phyloP scores from a whole-genome alignment of 2,797 vertebrate genomes.

The Varecia variegata region DNA sequence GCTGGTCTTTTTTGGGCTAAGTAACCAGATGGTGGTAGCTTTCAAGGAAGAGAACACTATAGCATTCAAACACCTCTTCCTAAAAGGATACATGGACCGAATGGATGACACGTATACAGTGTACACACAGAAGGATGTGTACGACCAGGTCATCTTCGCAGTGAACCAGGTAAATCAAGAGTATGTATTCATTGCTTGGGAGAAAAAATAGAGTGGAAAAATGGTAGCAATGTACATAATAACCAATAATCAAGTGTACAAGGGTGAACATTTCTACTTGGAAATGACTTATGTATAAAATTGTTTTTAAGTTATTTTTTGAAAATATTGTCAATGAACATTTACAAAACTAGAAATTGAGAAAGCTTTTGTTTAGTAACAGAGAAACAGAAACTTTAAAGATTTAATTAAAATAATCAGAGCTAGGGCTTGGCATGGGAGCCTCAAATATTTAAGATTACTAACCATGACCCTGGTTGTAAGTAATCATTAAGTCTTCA shows the following conservation, averaged over 20 bases:
- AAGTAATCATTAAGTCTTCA: conserved; percentile 59
- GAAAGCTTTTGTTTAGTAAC: conserved; percentile 9
- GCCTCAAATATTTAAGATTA: conserved; percentile 28
- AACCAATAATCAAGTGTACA: not conserved
- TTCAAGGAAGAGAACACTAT: conserved; percentile 95
- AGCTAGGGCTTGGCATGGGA: not conserved
- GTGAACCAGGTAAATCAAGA: conserved; percentile 87
- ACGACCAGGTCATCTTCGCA: conserved; percentile 90
- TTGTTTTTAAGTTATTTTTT: not conserved
- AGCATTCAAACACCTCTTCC: conserved; percentile 95
- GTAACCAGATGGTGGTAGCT: conserved; percentile 97
- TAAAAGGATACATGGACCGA: conserved; percentile 92
- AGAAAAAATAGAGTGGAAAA: not conserved
- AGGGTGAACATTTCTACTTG: not conserved
- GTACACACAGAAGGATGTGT: conserved; percentile 91
- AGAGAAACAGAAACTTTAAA: conserved; percentile 6
- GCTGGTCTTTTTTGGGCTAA: conserved; percentile 95
- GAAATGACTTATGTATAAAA: not conserved
- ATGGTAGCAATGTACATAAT: not conserved
- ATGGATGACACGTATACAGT: conserved; percentile 88
- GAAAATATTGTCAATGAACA: not conserved
- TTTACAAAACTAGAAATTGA: conserved; percentile 25
- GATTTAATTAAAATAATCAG: conserved; percentile 40
- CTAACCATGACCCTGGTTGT: not conserved
- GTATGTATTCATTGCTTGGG: not conserved